Conservation (phyloP, 2,888 invertebrate genomes). For the Melanchra persicariae region DNA sequence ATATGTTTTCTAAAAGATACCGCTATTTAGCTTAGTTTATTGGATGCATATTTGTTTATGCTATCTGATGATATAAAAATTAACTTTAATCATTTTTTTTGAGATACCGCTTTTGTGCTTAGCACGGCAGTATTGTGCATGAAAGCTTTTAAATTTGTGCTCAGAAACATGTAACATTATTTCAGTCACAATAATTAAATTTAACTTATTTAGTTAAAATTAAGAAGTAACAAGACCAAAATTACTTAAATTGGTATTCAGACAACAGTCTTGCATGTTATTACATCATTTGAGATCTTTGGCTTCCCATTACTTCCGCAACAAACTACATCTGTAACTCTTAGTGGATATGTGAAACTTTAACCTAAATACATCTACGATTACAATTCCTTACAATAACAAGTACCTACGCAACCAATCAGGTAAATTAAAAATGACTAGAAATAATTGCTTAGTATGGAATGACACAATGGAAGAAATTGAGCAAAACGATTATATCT, state of each 20-base stretch:
- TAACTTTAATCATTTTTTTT: no score
- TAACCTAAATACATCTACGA: conserved; percentile 59
- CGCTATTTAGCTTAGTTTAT: no score
- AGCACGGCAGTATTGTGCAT: no score
- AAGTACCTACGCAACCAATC: conserved; percentile 62
- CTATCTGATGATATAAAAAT: no score
- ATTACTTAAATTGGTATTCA: conserved; percentile 9
- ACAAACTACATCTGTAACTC: conserved; percentile 35
- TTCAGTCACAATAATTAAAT: conserved; percentile 45
- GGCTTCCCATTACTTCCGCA: conserved; percentile 29
- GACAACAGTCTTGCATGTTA: conserved; percentile 24
- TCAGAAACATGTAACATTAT: conserved; percentile 36
- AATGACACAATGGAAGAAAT: conserved; percentile 71
- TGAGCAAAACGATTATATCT: conserved; percentile 71
- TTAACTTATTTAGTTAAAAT: conserved; percentile 8
- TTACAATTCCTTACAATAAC: conserved; percentile 59
- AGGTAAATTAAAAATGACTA: conserved; percentile 60
- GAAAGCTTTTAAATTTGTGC: conserved; percentile 50
- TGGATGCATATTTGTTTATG: no score
- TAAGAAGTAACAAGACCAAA: conserved; percentile 23
- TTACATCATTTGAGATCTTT: conserved; percentile 47
- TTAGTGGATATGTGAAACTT: conserved; percentile 61
- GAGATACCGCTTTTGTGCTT: no score
- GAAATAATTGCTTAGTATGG: conserved; percentile 68
- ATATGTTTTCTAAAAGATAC: no score